Evolutionary conservation across 2,797 vertebrate genomes (phyloP).

Genomic region (Silurus aristotelis): DNA sequence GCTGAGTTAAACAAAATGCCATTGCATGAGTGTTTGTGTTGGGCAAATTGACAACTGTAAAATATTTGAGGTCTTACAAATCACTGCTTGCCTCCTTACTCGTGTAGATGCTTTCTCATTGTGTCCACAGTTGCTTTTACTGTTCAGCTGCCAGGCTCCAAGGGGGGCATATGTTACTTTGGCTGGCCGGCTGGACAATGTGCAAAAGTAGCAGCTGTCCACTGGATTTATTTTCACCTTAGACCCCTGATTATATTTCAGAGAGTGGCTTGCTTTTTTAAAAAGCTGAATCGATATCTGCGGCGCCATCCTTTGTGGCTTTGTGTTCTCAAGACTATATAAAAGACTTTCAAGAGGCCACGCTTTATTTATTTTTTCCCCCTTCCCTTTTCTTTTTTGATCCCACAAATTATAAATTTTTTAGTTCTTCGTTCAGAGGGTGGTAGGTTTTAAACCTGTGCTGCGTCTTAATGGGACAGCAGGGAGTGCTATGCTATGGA

Average conservation of each 20-base stretch:
- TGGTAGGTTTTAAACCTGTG: slow-evolving; percentile 11
- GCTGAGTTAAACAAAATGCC: neutral
- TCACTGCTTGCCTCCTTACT: slow-evolving; percentile 24
- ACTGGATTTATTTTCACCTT: slow-evolving; percentile 56
- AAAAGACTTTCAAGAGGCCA: slow-evolving; percentile 18
- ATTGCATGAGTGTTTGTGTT: slow-evolving; percentile 15
- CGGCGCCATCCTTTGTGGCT: slow-evolving; percentile 18
- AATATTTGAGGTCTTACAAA: slow-evolving; percentile 20
- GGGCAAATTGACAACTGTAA: slow-evolving; percentile 10
- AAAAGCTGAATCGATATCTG: slow-evolving; percentile 32
- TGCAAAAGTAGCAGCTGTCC: slow-evolving; percentile 54
- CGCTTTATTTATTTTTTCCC: neutral
- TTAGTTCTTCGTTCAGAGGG: slow-evolving; percentile 9
- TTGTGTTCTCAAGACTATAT: slow-evolving; percentile 37
- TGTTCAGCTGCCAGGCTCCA: slow-evolving; percentile 42
- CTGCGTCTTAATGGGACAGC: slow-evolving; percentile 18
- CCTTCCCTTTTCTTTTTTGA: slow-evolving; percentile 19
- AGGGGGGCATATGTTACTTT: slow-evolving; percentile 43
- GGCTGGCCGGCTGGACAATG: slow-evolving; percentile 38
- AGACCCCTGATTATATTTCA: slow-evolving; percentile 51
- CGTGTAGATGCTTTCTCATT: slow-evolving; percentile 29
- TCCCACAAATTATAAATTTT: slow-evolving; percentile 34
- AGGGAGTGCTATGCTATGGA: slow-evolving; percentile 19
- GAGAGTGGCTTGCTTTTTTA: slow-evolving; percentile 42
- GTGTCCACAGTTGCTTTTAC: slow-evolving; percentile 51